phyloP scores from a whole-genome alignment of 2,113 vertebrate genomes.

The Orthochromis malagaraziensis region DNA sequence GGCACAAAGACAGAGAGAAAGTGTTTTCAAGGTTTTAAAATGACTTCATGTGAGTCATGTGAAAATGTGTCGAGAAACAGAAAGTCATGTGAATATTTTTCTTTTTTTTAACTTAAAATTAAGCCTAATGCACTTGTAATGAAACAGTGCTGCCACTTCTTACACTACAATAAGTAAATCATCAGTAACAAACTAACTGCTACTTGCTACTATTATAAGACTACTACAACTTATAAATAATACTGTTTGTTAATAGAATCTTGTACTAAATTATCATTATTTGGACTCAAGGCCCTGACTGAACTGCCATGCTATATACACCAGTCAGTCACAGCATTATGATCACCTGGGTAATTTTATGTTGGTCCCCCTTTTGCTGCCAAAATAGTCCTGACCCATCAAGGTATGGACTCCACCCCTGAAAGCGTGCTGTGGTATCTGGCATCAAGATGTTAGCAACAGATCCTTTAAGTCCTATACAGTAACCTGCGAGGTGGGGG shows the following conservation, averaged over 20 bases:
- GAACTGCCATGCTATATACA: not conserved
- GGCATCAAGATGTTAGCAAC: not conserved
- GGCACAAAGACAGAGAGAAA: not conserved
- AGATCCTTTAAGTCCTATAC: not conserved
- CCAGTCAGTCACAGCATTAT: not conserved
- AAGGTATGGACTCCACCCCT: not conserved
- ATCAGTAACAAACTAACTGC: not conserved
- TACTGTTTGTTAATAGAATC: not conserved
- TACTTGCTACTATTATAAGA: not conserved
- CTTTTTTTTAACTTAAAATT: not conserved
- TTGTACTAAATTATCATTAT: not conserved
- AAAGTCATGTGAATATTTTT: not conserved
- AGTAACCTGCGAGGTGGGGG: not conserved
- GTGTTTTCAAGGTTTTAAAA: not conserved
- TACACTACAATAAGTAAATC: not conserved
- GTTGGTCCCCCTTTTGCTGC: not conserved
- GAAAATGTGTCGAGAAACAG: not conserved
- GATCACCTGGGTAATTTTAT: not conserved
- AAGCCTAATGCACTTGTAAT: not conserved
- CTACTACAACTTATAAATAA: not conserved
- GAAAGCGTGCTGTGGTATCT: accelerated
- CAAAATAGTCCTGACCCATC: not conserved
- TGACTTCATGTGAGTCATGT: not conserved
- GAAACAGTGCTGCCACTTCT: not conserved
- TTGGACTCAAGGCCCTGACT: not conserved